These are phyloP conservation scores for Neoarius graeffei DNA, from an alignment of 2,113 vertebrate genomes.

Conservation along the genomic window DNA sequence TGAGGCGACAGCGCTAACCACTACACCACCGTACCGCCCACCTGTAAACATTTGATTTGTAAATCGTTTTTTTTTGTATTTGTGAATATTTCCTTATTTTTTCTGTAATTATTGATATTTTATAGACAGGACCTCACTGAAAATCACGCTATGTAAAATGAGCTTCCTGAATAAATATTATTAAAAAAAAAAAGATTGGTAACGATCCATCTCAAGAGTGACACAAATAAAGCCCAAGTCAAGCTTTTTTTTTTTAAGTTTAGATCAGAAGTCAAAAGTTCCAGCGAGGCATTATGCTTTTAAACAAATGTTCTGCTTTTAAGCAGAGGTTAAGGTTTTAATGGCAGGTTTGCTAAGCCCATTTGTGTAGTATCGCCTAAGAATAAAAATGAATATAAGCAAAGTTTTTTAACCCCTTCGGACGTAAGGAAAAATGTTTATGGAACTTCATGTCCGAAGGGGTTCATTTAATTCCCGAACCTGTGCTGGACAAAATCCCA, in stretches of 20 bases:
- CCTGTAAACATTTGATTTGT: too few relatives aligned
- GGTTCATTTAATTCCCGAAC: too few relatives aligned
- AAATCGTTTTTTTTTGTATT: too few relatives aligned
- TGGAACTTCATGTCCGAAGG: too few relatives aligned
- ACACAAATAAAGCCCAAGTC: not conserved
- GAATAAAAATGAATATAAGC: not conserved
- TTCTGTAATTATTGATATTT: too few relatives aligned
- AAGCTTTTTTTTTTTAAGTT: not conserved
- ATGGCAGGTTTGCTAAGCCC: not conserved
- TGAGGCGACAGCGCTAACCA: too few relatives aligned
- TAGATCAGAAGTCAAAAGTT: not conserved
- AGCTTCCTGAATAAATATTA: too few relatives aligned
- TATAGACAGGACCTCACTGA: too few relatives aligned
- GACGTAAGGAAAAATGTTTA: too few relatives aligned
- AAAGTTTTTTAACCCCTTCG: not conserved
- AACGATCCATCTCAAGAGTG: not conserved
- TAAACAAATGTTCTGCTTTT: not conserved
- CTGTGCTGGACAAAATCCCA: not conserved
- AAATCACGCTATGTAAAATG: too few relatives aligned
- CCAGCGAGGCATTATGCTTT: not conserved
- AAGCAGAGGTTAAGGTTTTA: not conserved
- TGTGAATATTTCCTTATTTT: too few relatives aligned
- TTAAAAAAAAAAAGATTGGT: not conserved
- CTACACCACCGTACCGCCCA: too few relatives aligned
- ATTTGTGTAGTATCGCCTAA: not conserved